A percentile compares a stretch with the other conserved stretches of the same genome.
These are phyloP conservation scores for Ariopsis seemanni DNA, from an alignment of 2,113 vertebrate genomes.

Conservation along the genomic window DNA sequence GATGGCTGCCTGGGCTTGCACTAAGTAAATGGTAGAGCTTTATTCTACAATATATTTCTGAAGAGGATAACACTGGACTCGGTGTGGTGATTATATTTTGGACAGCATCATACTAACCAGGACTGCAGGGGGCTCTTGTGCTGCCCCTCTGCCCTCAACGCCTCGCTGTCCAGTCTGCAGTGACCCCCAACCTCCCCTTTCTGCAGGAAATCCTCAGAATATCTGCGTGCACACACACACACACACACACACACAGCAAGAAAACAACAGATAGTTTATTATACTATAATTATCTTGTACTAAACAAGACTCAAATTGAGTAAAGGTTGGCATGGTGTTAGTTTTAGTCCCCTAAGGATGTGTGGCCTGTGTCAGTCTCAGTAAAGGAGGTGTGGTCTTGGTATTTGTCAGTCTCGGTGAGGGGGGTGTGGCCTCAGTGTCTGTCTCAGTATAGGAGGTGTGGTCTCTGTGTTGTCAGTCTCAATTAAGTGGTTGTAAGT, in stretches of 20 bases:
- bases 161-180: conserved; percentile 76
- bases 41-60: neutral
- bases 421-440: too few relatives aligned
- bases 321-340: neutral
- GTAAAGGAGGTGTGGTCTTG: too few relatives aligned
- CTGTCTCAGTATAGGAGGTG: too few relatives aligned
- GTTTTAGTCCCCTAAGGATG: neutral
- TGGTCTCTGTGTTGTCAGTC: neutral
- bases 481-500: too few relatives aligned
- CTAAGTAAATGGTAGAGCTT: neutral
- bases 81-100: neutral
- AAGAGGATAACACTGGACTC: neutral
- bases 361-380: neutral
- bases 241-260: neutral
- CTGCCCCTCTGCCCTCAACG: conserved; percentile 79
- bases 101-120: conserved; percentile 76
- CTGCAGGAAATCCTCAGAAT: conserved; percentile 89
- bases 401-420: too few relatives aligned
- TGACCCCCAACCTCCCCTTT: conserved; percentile 85
- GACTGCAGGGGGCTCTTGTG: conserved; percentile 97
- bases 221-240: conserved; percentile 60
- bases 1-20: neutral
- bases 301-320: neutral
- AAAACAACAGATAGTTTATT: neutral
- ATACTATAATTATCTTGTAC: neutral